phyloP scores from a whole-genome alignment of 1,140 invertebrate genomes.

The Papilio aristodemus region DNA sequence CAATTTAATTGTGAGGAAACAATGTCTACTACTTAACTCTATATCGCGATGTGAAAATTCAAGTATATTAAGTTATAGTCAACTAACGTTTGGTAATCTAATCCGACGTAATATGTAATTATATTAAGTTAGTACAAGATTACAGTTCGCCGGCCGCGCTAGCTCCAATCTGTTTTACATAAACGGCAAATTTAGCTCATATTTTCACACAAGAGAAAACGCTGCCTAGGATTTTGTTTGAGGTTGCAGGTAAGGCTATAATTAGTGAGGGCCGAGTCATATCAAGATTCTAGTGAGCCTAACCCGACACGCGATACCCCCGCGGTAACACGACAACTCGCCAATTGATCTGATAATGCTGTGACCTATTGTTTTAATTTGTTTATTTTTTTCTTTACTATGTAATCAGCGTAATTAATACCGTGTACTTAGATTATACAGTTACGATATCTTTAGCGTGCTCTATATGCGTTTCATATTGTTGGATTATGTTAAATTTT shows the following conservation, averaged over 20 bases:
- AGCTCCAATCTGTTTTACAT: slow-evolving; percentile 16
- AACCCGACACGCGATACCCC: slow-evolving; percentile 61
- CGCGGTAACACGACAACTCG: slow-evolving; percentile 56
- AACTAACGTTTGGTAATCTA: neutral
- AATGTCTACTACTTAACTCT: too few relatives aligned
- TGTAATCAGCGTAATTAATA: slow-evolving; percentile 39
- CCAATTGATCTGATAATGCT: slow-evolving; percentile 55
- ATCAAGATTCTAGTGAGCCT: slow-evolving; percentile 63
- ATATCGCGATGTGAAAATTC: too few relatives aligned
- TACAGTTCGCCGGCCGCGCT: neutral
- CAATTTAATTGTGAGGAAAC: too few relatives aligned
- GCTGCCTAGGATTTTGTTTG: slow-evolving; percentile 41
- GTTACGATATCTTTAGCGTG: slow-evolving; percentile 31
- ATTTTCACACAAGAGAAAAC: slow-evolving; percentile 33
- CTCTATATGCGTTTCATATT: slow-evolving; percentile 26
- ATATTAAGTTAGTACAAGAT: slow-evolving; percentile 18
- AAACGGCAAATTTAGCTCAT: slow-evolving; percentile 19
- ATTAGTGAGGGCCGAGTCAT: slow-evolving; percentile 58
- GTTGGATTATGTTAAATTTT: slow-evolving; percentile 16
- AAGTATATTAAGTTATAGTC: too few relatives aligned
- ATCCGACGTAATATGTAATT: neutral
- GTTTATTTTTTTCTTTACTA: slow-evolving; percentile 50
- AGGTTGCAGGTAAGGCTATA: slow-evolving; percentile 59
- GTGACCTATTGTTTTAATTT: slow-evolving; percentile 50
- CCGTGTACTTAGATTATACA: slow-evolving; percentile 33